Percentiles rank a stretch among this genome's conserved stretches.
Evolutionary conservation across 2,888 invertebrate species (phyloP).

Genomic region (Helobdella robusta): DNA sequence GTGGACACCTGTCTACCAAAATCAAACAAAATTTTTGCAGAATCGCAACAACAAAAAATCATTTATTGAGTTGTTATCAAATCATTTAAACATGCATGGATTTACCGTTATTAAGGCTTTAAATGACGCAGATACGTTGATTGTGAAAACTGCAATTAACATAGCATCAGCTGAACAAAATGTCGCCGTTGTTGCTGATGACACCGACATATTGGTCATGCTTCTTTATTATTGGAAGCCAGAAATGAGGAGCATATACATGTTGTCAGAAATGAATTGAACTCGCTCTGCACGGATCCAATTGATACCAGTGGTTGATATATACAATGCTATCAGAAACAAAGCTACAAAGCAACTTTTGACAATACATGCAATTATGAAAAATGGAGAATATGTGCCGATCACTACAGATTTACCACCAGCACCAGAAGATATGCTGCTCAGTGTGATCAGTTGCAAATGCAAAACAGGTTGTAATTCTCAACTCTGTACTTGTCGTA

Average conservation of each 20-base stretch:
- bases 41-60: background rate
- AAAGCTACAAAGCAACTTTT: background rate
- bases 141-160: background rate
- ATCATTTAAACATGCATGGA: background rate
- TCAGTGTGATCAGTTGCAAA: constrained; percentile 1
- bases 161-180: background rate
- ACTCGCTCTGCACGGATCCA: background rate
- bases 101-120: background rate
- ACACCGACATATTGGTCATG: background rate
- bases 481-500: constrained; percentile 1
- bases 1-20: background rate
- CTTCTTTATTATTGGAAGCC: background rate
- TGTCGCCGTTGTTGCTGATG: background rate
- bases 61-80: background rate
- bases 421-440: constrained; percentile 5
- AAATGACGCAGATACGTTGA: constrained; percentile 6
- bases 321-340: background rate
- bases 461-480: constrained; percentile 10
- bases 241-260: background rate
- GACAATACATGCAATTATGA: background rate
- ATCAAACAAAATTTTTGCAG: background rate
- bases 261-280: background rate
- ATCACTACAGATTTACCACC: constrained; percentile 1
- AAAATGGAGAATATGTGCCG: background rate
- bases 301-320: background rate